These are phyloP conservation scores for Neosalanx taihuensis DNA, from an alignment of 2,797 vertebrate species.

Conservation along the genomic window DNA sequence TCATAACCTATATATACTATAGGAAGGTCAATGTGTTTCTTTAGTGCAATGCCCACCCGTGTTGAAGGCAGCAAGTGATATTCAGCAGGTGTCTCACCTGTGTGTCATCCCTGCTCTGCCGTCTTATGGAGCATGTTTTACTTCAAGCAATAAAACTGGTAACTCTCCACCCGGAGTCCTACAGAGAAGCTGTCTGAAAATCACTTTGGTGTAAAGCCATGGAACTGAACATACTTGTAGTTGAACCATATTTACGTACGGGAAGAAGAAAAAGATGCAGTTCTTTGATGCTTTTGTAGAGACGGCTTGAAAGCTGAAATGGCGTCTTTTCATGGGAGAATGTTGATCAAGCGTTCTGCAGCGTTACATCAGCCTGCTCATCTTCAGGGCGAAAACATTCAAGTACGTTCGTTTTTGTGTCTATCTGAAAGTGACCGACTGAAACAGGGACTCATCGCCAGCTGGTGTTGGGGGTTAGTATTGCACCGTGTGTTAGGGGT, in stretches of 20 bases:
- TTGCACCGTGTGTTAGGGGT: constrained; percentile 67
- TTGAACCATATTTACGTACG: no score
- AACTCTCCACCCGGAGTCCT: constrained; percentile 64
- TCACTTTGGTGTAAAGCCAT: no score
- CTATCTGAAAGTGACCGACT: constrained; percentile 75
- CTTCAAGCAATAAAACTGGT: constrained; percentile 79
- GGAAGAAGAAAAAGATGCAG: no score
- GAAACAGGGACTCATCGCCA: constrained; percentile 67
- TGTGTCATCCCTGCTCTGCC: constrained; percentile 48
- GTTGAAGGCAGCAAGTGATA: neutral
- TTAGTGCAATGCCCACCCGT: neutral
- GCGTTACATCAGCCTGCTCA: no score
- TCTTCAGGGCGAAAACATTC: no score
- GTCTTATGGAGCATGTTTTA: constrained; percentile 71
- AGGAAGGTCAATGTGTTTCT: neutral
- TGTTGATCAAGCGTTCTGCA: no score
- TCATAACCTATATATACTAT: neutral
- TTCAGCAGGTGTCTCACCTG: no score
- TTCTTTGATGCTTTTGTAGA: no score
- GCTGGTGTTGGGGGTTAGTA: neutral
- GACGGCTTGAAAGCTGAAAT: no score
- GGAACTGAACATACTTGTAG: no score
- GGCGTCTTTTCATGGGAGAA: no score
- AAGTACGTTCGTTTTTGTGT: no score
- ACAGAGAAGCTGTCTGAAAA: constrained; percentile 45